Conservation (phyloP, 1,140 invertebrate genomes). For the Glomeris maerens region DNA sequence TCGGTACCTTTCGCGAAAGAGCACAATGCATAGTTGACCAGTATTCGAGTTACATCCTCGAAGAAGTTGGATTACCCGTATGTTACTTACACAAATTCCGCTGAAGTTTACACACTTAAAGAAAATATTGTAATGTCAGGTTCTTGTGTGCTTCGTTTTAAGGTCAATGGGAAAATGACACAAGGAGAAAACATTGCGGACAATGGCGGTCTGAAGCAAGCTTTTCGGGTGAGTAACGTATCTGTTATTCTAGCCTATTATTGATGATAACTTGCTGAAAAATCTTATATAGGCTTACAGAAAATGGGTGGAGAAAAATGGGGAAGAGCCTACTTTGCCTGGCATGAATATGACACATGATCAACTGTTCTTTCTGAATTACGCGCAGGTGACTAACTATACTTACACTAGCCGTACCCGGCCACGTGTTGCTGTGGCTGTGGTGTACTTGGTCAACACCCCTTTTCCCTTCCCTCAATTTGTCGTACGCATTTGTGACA, state of each 20-base stretch:
- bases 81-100: background rate
- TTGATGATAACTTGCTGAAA: background rate
- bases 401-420: too few species aligned
- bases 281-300: conserved; percentile 45
- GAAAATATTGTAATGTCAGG: background rate
- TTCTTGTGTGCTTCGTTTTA: conserved; percentile 21
- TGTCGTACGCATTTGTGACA: too few species aligned
- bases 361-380: conserved; percentile 55
- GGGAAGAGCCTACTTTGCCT: conserved; percentile 39
- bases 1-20: conserved; percentile 69
- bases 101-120: background rate
- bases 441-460: too few species aligned
- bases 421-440: too few species aligned
- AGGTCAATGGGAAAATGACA: conserved; percentile 76
- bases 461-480: too few species aligned
- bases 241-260: background rate
- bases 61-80: background rate
- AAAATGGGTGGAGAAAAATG: conserved; percentile 48
- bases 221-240: conserved; percentile 52
- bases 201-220: conserved; percentile 90
- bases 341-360: conserved; percentile 43
- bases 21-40: conserved; percentile 93
- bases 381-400: conserved; percentile 50
- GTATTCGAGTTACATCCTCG: conserved; percentile 36
- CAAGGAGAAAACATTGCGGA: conserved; percentile 93